A percentile compares a stretch with the other conserved stretches of the same genome.
phyloP scores from a whole-genome alignment of 2,797 vertebrate genomes.

The Eulemur albifrons region DNA sequence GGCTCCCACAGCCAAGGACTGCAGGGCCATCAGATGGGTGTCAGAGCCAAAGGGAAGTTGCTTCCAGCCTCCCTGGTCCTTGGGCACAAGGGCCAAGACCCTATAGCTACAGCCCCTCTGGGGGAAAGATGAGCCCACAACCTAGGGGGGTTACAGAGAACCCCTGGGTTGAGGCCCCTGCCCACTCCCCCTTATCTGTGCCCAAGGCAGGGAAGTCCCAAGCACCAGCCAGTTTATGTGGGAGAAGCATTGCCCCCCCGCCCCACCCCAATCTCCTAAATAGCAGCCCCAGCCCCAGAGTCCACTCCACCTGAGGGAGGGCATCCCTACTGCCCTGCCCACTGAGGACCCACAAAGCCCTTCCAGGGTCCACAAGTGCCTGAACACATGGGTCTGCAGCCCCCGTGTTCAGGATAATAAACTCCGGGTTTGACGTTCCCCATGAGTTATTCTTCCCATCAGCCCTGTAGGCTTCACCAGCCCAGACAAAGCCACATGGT shows the following conservation, averaged over 20 bases:
- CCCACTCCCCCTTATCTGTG: neutral
- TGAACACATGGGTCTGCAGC: neutral
- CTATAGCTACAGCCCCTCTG: neutral
- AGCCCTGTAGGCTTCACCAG: neutral
- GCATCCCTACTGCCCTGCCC: neutral
- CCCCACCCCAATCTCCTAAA: neutral
- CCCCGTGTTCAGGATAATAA: neutral
- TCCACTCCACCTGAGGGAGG: neutral
- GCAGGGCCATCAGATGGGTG: neutral
- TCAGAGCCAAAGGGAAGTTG: neutral
- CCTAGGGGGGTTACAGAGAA: neutral
- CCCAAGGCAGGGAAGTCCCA: neutral
- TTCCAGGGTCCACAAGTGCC: neutral
- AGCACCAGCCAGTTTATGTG: neutral
- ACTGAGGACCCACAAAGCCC: neutral
- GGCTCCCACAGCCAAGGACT: neutral
- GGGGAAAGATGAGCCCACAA: neutral
- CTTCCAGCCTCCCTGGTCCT: neutral
- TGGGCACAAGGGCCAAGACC: neutral
- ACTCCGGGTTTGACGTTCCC: neutral
- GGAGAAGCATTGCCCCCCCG: neutral
- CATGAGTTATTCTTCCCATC: slow-evolving; percentile 11
- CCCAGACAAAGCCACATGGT: slow-evolving; percentile 3
- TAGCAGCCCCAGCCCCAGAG: neutral
- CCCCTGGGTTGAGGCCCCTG: neutral